Conservation (phyloP, 1,140 invertebrate species). For the Solenopsis fugax region DNA sequence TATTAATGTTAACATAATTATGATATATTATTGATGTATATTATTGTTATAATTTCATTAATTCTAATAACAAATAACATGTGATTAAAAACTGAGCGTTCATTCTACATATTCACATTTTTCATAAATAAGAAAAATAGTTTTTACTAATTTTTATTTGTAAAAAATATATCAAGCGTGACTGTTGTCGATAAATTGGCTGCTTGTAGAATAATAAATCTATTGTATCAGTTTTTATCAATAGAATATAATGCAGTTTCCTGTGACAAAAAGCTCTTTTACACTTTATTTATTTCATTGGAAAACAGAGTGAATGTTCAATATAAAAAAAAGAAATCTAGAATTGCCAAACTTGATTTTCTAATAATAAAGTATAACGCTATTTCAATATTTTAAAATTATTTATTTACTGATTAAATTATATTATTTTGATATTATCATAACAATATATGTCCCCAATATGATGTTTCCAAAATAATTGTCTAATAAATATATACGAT, state of each 20-base stretch:
- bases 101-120: background rate
- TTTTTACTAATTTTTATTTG: background rate
- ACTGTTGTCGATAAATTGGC: background rate
- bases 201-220: background rate
- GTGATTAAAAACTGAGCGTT: background rate
- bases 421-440: background rate
- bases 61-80: background rate
- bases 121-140: background rate
- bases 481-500: background rate
- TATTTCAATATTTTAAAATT: background rate
- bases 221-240: constrained; percentile 9
- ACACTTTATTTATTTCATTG: constrained; percentile 14
- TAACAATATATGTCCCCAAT: background rate
- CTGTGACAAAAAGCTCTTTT: background rate
- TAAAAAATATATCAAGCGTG: background rate
- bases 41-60: background rate
- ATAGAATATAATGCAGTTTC: background rate
- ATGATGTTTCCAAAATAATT: background rate
- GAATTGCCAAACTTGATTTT: background rate
- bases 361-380: background rate
- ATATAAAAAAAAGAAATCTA: background rate
- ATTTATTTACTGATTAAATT: background rate
- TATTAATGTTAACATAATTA: background rate
- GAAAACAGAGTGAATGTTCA: background rate
- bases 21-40: background rate